Base-by-base conservation (phyloP, 2,113 vertebrate genomes). In the Brachionichthys hirsutus region DNA sequence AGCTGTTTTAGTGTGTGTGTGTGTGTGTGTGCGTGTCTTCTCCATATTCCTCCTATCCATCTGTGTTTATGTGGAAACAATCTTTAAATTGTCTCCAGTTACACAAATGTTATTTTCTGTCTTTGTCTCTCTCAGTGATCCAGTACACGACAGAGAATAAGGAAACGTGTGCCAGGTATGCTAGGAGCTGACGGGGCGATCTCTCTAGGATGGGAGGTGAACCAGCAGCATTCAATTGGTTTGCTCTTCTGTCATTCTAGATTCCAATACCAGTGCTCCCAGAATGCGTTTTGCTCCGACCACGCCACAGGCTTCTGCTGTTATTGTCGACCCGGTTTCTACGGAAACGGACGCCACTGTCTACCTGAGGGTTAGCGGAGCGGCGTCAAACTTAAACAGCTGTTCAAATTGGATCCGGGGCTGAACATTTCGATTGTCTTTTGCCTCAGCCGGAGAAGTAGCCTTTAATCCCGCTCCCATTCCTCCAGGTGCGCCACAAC, bases 271-370 rank as follows among this genome's bases (percentile, higher is more conserved):
- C 90, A 81, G 52, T 99, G 97, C 73, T 97, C 95, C 62, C 93
- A 78, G 10, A 90, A 95, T 0, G 94, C 92, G 53, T 89, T 93
- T 80, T 98, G 97, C 83, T 91, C 92, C 0, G 94, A 98, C 81
- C 96, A 97, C 0, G 12, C 91, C 65, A 62, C 93, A 0, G 96
- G 97, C 30, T 90, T 89, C 81, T 99, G 97, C 82, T 99, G 97
- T 61, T 94, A 95, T 84, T 99, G 97, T 77, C 89, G 65, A 40
- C 62, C 92, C 15, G 87, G 88, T 50, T 99, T 93, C 81, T 95
- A 94, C 0, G 96, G 97, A 60, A 94, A 98, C 0, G 97, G 96
- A 36, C 85, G 82, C 12, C 92, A 97, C 47, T 98, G 97, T 76
- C 86, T 98, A 12, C 94, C 94, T 0, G 92, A 95, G 49, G 96